Evolutionary conservation across 2,888 invertebrate species (phyloP).

Genomic region (Cosmia trapezina): DNA sequence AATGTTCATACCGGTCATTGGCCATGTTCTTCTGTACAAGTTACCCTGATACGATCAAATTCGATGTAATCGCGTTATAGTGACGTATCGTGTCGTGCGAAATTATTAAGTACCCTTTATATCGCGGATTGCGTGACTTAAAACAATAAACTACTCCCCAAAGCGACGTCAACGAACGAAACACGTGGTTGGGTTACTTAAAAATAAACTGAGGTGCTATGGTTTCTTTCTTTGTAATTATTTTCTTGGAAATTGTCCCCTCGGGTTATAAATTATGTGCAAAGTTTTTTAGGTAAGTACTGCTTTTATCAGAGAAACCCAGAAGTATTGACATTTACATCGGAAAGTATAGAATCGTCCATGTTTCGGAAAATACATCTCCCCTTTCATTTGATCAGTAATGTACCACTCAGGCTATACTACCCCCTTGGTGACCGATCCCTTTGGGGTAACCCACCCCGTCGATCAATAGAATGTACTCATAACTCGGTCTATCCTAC

Average conservation of each 20-base stretch:
- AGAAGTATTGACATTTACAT: background rate
- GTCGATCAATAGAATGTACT: conserved; percentile 2
- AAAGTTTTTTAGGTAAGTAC: background rate
- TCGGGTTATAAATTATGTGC: background rate
- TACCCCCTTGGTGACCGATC: background rate
- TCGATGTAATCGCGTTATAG: background rate
- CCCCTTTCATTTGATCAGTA: background rate
- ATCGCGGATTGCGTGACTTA: conserved; percentile 32
- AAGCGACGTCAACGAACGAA: conserved; percentile 44
- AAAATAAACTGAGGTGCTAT: conserved; percentile 7
- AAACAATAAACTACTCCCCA: conserved; percentile 26
- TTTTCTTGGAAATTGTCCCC: background rate
- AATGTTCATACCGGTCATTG: background rate
- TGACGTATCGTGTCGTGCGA: conserved; percentile 20
- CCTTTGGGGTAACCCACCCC: background rate
- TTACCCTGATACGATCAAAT: conserved; percentile 3
- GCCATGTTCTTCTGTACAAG: background rate
- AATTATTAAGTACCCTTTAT: conserved; percentile 31
- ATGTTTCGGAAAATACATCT: conserved; percentile 1
- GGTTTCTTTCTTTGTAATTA: conserved; percentile 1
- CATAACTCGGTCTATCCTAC: background rate
- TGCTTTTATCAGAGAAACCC: background rate
- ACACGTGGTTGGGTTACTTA: conserved; percentile 25
- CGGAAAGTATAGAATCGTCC: background rate
- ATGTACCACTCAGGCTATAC: background rate